Base-by-base conservation (phyloP, 1,140 invertebrate species). In the Aphis craccivora region DNA sequence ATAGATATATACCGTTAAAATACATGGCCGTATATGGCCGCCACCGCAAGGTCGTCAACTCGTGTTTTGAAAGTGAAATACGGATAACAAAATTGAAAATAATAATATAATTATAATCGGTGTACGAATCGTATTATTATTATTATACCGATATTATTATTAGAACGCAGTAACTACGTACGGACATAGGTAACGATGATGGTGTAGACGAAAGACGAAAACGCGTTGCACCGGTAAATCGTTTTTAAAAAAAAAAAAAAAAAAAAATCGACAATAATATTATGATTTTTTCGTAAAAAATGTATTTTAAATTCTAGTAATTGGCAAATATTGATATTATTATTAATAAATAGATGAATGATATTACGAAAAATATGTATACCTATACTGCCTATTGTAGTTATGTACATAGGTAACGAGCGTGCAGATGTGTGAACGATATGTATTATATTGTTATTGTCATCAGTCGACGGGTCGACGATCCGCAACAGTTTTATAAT, bases 71-170 rank as follows among this genome's bases (percentile, higher is more conserved):
- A 91, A 91, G 67, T 81, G 40, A 91, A 81, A 76, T 76, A 76
- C 30, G 60, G 60, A 76, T n/a, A 76, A n/a, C 14, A 76, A 67
- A 76, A n/a, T n/a, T 67, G 14, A n/a, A 7, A 67, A 60, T 25
- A 25, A 55, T 51, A 53, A 86, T 23, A 35, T n/a, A 48, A 88
- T n/a, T 51, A 48, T 89, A 53, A 89, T 89, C 43, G 11, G 25
- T 48, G 35, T 53, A 23, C 35, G 89, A 94, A 95, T 51, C 96
- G 96, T 94, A 96, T 95, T 67, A 67, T n/a, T 94, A 96, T 95
- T 67, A 67, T n/a, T 30, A n/a, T 30, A 45, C 45, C 37, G 37
- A 37, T 20, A 51, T n/a, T 67, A 76, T 76, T 76, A n/a, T 76
- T 76, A 76, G 18, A 76, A 76, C 60, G 30, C 30, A n/a, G 30